Percentiles rank a stretch among this genome's conserved stretches.
Evolutionary conservation across 2,797 vertebrate species (phyloP).

Genomic region (Rhynchonycteris naso): DNA sequence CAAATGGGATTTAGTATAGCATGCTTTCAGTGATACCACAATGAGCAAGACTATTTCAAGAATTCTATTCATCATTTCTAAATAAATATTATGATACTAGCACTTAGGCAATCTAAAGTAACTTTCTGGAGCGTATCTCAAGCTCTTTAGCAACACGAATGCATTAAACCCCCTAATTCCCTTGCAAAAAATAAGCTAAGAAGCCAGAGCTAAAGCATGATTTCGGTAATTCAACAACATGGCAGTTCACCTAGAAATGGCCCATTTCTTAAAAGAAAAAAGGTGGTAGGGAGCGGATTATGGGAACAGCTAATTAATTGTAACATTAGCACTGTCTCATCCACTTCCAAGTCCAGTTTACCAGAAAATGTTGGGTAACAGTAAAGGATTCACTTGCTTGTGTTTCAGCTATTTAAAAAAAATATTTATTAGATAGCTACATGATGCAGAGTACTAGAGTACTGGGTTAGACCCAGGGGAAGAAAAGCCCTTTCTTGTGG

Average conservation of each 20-base stretch:
- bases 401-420: conserved; percentile 39
- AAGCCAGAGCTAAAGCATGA: conserved; percentile 44
- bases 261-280: conserved; percentile 13
- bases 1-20: conserved; percentile 71
- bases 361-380: neutral
- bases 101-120: conserved; percentile 64
- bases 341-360: conserved; percentile 15
- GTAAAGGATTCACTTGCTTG: neutral
- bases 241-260: neutral
- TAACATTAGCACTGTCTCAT: neutral
- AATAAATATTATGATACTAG: conserved; percentile 75
- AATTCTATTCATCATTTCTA: conserved; percentile 72
- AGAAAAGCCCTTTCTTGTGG: neutral
- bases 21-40: conserved; percentile 56
- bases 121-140: conserved; percentile 66
- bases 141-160: conserved; percentile 63
- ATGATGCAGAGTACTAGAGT: neutral
- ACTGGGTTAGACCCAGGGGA: neutral
- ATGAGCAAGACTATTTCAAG: conserved; percentile 72
- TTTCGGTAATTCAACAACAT: neutral
- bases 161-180: conserved; percentile 61
- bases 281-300: neutral
- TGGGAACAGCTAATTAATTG: neutral
- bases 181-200: conserved; percentile 71
- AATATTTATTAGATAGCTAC: neutral